These are phyloP conservation scores for Conchocele bisecta DNA, from an alignment of 2,888 invertebrate genomes.

Conservation along the genomic window DNA sequence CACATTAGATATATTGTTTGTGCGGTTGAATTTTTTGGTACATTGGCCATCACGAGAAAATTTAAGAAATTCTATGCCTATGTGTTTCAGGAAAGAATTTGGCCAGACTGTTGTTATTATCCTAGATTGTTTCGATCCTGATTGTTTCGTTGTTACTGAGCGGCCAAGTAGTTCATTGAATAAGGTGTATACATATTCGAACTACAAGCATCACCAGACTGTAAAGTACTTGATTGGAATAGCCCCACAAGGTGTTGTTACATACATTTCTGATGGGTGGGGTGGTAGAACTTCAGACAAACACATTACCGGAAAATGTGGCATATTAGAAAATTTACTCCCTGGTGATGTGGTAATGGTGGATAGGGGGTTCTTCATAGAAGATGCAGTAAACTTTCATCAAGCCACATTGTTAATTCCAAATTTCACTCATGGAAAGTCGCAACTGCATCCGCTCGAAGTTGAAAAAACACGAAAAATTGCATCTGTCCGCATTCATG, in stretches of 20 bases:
- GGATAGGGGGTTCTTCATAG: constrained; percentile 61
- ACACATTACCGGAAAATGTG: constrained; percentile 52
- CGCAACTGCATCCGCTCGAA: constrained; percentile 36
- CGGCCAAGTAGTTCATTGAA: background rate
- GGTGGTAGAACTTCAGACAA: constrained; percentile 65
- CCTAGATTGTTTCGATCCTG: constrained; percentile 22
- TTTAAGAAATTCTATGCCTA: no score
- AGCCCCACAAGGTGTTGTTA: constrained; percentile 57
- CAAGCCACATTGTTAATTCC: constrained; percentile 45
- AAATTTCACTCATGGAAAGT: constrained; percentile 44
- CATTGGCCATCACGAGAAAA: no score
- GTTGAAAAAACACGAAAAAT: constrained; percentile 45
- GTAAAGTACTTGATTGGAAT: constrained; percentile 64
- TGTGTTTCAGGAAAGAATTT: no score
- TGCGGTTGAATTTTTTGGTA: no score
- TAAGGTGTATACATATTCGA: constrained; percentile 23
- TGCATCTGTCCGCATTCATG: constrained; percentile 51
- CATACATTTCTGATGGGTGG: constrained; percentile 63
- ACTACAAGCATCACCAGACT: constrained; percentile 50
- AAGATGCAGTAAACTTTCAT: constrained; percentile 24
- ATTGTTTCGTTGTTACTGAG: constrained; percentile 14
- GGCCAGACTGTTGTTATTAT: no score
- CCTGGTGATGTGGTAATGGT: constrained; percentile 56
- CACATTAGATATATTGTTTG: no score
- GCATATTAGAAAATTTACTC: constrained; percentile 43